A percentile compares a stretch with the other conserved stretches of the same genome.
These are phyloP conservation scores for Myodes glareolus DNA, from an alignment of 2,113 vertebrate genomes.

Conservation along the genomic window DNA sequence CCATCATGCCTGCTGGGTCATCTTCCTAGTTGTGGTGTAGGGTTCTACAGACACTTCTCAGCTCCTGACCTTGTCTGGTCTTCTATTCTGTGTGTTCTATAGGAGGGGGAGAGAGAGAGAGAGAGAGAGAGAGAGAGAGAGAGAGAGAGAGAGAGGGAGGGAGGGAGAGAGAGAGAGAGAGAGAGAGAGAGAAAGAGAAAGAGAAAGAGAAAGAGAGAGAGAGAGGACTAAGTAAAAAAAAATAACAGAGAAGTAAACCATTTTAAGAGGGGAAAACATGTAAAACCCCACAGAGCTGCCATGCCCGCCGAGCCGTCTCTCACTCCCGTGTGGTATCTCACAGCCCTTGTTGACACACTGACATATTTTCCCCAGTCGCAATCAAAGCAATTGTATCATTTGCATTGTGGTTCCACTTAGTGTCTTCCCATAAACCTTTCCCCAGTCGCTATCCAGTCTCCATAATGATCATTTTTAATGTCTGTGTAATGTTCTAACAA, in stretches of 20 bases:
- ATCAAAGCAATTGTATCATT: slow-evolving; percentile 63
- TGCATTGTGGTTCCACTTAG: slow-evolving; percentile 64
- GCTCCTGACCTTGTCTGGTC: neutral
- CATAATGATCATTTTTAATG: slow-evolving; percentile 77
- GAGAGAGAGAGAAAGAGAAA: neutral
- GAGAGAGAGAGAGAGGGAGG: neutral
- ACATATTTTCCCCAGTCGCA: slow-evolving; percentile 71
- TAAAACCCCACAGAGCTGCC: neutral
- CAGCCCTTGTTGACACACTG: slow-evolving; percentile 72
- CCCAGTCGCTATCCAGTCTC: slow-evolving; percentile 67
- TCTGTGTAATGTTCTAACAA: slow-evolving; percentile 77
- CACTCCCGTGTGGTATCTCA: slow-evolving; percentile 43
- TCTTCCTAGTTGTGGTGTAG: neutral
- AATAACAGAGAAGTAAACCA: neutral
- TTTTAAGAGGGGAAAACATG: slow-evolving; percentile 6
- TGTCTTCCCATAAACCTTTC: slow-evolving; percentile 74
- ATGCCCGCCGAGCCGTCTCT: slow-evolving; percentile 18
- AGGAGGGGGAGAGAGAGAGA: accelerated
- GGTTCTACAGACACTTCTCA: neutral
- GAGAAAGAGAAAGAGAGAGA: neutral
- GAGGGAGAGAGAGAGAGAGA: too few relatives aligned
- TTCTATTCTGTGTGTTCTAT: slow-evolving; percentile 1
- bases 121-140: neutral
- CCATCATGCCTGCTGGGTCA: neutral
- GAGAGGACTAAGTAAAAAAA: neutral